These are phyloP conservation scores for Malurus alboscapulatus DNA, from an alignment of 2,113 vertebrate genomes.

Conservation along the genomic window DNA sequence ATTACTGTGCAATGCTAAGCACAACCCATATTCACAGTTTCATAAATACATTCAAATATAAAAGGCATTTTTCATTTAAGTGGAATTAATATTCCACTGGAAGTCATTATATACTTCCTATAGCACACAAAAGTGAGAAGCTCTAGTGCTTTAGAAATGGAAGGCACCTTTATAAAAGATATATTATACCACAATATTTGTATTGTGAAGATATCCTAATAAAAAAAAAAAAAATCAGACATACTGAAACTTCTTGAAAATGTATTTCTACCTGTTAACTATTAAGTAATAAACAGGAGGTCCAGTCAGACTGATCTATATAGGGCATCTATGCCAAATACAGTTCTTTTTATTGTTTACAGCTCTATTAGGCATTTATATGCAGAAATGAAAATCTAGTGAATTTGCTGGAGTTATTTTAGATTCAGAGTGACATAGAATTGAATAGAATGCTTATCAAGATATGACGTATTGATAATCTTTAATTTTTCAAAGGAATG, in stretches of 20 bases:
- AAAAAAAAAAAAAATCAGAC: not conserved
- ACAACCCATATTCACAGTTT: not conserved
- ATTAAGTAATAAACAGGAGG: not conserved
- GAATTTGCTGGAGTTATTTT: not conserved
- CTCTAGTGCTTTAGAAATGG: not conserved
- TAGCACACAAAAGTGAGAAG: not conserved
- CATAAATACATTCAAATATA: conserved; percentile 43
- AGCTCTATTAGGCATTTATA: not conserved
- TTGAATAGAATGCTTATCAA: not conserved
- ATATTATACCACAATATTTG: not conserved
- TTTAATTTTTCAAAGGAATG: not conserved
- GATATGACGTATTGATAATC: not conserved
- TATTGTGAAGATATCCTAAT: not conserved
- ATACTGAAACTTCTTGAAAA: not conserved
- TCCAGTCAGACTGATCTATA: not conserved
- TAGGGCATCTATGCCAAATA: not conserved
- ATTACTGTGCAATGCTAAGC: conserved; percentile 28
- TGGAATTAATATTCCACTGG: conserved; percentile 28
- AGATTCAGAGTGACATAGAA: not conserved
- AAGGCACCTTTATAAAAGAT: not conserved
- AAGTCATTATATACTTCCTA: conserved; percentile 20
- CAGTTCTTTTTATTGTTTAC: not conserved
- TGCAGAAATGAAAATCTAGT: not conserved
- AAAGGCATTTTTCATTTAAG: conserved; percentile 29
- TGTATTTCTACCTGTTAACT: not conserved